Conservation (phyloP, 1,140 invertebrate genomes). For the Portunus trituberculatus region DNA sequence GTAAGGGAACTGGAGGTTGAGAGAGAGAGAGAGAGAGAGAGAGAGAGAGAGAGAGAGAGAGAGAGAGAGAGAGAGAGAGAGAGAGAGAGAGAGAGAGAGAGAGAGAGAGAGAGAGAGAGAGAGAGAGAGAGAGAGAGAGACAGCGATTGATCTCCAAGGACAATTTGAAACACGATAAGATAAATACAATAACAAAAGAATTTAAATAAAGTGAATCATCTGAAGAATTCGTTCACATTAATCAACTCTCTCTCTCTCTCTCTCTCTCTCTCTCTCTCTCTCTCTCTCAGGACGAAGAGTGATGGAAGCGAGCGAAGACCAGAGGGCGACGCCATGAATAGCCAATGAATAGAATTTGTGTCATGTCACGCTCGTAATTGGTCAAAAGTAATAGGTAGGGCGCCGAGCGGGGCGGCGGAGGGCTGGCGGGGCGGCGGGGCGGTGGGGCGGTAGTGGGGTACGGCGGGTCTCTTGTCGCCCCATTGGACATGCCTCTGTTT, state of each 20-base stretch:
- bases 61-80: too few species aligned
- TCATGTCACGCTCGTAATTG: constrained; percentile 75
- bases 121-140: too few species aligned
- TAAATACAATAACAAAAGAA: too few species aligned
- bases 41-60: too few species aligned
- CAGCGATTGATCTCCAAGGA: too few species aligned
- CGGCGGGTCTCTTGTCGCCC: constrained; percentile 67
- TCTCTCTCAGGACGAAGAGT: constrained; percentile 1
- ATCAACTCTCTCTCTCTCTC: neutral
- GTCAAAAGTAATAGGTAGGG: constrained; percentile 72
- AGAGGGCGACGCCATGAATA: constrained; percentile 39
- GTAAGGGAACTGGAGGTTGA: too few species aligned
- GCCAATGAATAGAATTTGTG: constrained; percentile 75
- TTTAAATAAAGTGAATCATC: neutral
- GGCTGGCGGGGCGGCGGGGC: neutral
- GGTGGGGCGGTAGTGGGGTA: constrained; percentile 27
- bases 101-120: neutral
- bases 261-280: neutral
- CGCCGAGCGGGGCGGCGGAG: neutral
- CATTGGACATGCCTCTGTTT: constrained; percentile 75
- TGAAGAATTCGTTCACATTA: neutral
- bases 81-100: too few species aligned
- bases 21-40: neutral
- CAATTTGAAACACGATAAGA: too few species aligned
- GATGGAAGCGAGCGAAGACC: constrained; percentile 30